phyloP scores from a whole-genome alignment of 1,140 invertebrate genomes.

The Drosophila teissieri region DNA sequence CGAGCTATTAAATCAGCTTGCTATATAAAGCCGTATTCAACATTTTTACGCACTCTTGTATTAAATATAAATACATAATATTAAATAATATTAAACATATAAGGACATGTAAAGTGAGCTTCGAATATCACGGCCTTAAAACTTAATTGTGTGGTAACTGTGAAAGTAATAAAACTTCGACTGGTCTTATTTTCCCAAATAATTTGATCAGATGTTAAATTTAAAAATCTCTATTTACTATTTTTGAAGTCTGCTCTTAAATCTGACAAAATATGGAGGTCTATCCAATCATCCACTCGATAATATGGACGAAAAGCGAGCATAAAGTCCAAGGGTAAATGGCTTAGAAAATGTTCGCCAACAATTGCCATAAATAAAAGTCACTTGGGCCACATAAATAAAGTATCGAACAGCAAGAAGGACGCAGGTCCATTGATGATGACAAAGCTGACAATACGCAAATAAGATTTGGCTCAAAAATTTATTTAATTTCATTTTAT shows the following conservation, averaged over 20 bases:
- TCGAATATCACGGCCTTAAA: no score
- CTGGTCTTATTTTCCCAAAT: no score
- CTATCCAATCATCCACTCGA: slow-evolving; percentile 59
- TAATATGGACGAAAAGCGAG: slow-evolving; percentile 41
- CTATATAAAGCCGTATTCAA: no score
- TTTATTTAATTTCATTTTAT: slow-evolving; percentile 82
- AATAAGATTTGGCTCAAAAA: slow-evolving; percentile 81
- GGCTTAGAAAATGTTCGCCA: slow-evolving; percentile 79
- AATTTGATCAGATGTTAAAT: no score
- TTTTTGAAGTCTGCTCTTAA: slow-evolving; percentile 3
- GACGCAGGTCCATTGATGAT: slow-evolving; percentile 35
- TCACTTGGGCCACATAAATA: slow-evolving; percentile 55
- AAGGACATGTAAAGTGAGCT: no score
- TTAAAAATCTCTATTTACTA: background rate
- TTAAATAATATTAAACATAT: no score
- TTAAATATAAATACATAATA: no score
- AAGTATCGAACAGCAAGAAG: slow-evolving; percentile 48
- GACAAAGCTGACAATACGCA: slow-evolving; percentile 73
- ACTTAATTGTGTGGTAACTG: no score
- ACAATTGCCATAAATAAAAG: slow-evolving; percentile 75
- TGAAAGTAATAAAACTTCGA: no score
- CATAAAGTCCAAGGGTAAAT: slow-evolving; percentile 76
- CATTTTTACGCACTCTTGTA: no score
- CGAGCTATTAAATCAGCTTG: background rate
- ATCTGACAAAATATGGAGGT: background rate